Evolutionary conservation across 2,888 invertebrate genomes (phyloP).

Genomic region (Pseudoips prasinana): DNA sequence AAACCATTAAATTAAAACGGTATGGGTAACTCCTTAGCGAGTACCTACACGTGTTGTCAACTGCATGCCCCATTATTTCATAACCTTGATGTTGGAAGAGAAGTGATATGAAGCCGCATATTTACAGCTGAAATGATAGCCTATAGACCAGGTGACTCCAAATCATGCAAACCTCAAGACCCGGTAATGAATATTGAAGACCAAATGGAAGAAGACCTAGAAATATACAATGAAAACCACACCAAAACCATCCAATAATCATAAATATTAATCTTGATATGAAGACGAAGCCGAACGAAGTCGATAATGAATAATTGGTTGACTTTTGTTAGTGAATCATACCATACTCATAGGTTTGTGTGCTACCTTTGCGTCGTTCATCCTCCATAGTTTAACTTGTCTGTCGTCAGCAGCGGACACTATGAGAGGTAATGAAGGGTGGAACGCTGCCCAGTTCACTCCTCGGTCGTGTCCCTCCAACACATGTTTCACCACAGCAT

Average conservation of each 20-base stretch:
- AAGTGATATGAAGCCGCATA: no score
- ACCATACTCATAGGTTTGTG: background rate
- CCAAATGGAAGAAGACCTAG: background rate
- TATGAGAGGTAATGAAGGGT: conserved; percentile 95
- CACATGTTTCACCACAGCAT: conserved; percentile 95
- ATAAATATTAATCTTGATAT: no score
- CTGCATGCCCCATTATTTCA: no score
- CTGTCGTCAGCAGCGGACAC: conserved; percentile 99
- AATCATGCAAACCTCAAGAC: no score
- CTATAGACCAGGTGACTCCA: no score
- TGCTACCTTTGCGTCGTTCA: conserved; percentile 95
- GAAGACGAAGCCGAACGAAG: no score
- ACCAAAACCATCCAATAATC: background rate
- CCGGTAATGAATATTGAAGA: no score
- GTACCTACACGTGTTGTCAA: no score
- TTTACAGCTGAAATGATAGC: no score
- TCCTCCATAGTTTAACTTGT: conserved; percentile 98
- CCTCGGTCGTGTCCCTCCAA: conserved; percentile 97
- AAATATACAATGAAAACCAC: background rate
- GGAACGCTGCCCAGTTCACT: conserved; percentile 99
- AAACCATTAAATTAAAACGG: no score
- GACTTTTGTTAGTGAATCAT: background rate
- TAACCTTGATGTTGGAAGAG: no score
- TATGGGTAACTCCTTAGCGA: no score
- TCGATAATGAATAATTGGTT: background rate